Conservation (phyloP, 2,888 invertebrate genomes). For the Nysson spinosus region DNA sequence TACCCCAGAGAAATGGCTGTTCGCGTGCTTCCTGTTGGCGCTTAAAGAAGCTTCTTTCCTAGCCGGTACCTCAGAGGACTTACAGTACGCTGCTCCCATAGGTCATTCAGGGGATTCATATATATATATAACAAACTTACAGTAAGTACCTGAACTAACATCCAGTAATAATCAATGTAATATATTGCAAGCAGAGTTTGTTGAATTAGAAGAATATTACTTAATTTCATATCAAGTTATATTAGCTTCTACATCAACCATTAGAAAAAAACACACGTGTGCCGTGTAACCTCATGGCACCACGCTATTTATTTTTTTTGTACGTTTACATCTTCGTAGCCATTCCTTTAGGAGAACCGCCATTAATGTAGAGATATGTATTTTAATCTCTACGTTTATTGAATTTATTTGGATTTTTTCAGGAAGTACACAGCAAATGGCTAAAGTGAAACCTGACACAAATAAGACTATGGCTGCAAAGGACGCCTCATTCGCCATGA, state of each 20-base stretch:
- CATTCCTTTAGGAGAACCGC: too few relatives aligned
- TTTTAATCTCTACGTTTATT: too few relatives aligned
- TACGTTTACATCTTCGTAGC: neutral
- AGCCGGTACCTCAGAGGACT: neutral
- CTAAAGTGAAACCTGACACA: slow-evolving; percentile 8
- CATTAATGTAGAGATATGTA: too few relatives aligned
- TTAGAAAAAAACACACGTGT: slow-evolving; percentile 9
- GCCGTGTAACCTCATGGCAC: slow-evolving; percentile 16
- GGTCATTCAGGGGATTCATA: too few relatives aligned
- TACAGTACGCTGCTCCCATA: neutral
- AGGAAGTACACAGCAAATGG: slow-evolving; percentile 20
- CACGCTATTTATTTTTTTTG: neutral
- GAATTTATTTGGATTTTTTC: too few relatives aligned
- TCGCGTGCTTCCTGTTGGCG: slow-evolving; percentile 42
- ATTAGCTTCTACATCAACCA: neutral
- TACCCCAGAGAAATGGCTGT: slow-evolving; percentile 28
- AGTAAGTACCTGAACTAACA: slow-evolving; percentile 12
- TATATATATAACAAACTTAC: neutral
- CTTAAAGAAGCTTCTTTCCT: slow-evolving; percentile 16
- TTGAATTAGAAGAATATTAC: neutral
- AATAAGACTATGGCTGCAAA: neutral
- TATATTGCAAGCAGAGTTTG: neutral
- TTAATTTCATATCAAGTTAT: neutral
- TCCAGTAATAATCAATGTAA: neutral
- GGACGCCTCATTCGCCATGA: neutral